phyloP scores from a whole-genome alignment of 2,888 invertebrate genomes.

The Nemurella pictetii region DNA sequence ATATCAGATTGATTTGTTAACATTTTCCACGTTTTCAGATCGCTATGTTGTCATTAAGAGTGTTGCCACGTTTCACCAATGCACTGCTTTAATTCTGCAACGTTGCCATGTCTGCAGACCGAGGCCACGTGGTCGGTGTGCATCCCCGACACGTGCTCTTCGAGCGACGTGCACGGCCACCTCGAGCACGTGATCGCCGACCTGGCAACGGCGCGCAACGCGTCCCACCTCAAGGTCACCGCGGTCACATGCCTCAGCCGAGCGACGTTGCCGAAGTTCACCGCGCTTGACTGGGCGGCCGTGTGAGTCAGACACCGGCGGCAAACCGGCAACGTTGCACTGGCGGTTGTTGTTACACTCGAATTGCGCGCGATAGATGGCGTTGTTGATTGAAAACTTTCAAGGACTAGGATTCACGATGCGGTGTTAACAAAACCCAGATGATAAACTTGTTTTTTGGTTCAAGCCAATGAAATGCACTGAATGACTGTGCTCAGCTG shows the following conservation, averaged over 20 bases:
- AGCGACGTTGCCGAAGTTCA: background rate
- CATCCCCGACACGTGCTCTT: background rate
- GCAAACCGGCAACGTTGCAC: background rate
- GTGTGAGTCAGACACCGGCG: background rate
- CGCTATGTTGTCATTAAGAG: no score
- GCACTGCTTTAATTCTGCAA: background rate
- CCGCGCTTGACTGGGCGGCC: background rate
- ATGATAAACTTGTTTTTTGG: no score
- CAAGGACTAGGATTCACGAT: no score
- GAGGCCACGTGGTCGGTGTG: conserved; percentile 15
- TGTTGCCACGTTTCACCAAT: no score
- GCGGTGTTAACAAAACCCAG: no score
- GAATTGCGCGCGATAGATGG: background rate
- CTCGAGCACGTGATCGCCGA: background rate
- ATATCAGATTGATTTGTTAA: no score
- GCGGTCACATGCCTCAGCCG: background rate
- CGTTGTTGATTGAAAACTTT: background rate
- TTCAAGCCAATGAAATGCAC: no score
- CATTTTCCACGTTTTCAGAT: no score
- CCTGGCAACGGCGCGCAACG: background rate
- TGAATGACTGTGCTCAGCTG: no score
- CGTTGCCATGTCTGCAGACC: conserved; percentile 16
- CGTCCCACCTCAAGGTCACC: background rate
- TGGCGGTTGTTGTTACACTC: background rate
- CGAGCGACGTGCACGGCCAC: background rate